A percentile compares a stretch with the other conserved stretches of the same genome.
Evolutionary conservation across 2,888 invertebrate species (phyloP).

Genomic region (Sesia bembeciformis): DNA sequence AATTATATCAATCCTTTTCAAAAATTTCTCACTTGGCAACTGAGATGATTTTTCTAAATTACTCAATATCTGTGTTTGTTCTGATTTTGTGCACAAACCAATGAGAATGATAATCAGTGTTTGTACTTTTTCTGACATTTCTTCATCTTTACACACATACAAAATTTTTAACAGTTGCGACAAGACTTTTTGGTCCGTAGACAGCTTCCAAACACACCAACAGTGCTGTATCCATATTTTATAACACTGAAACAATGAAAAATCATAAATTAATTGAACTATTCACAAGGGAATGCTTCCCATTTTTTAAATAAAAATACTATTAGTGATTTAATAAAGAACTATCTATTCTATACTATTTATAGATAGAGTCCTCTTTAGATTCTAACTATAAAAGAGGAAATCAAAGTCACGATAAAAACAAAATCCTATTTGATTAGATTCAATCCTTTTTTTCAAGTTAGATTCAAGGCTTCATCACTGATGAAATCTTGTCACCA

Average conservation of each 20-base stretch:
- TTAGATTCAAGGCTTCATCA: no score
- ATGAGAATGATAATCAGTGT: constrained; percentile 39
- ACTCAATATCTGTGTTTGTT: constrained; percentile 6
- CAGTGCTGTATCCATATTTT: constrained; percentile 49
- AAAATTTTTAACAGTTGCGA: constrained; percentile 45
- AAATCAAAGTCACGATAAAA: no score
- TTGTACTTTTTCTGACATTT: constrained; percentile 24
- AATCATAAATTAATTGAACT: not conserved
- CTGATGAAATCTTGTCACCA: no score
- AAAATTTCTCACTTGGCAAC: constrained; percentile 20
- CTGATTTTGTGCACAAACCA: constrained; percentile 5
- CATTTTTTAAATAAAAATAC: no score
- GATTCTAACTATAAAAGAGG: no score
- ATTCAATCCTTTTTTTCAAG: no score
- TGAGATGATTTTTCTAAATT: constrained; percentile 21
- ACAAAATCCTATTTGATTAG: no score
- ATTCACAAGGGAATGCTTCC: no score
- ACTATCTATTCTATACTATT: no score
- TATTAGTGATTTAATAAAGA: no score
- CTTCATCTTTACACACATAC: constrained; percentile 31
- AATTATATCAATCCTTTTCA: constrained; percentile 29
- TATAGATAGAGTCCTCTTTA: no score
- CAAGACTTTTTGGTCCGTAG: constrained; percentile 35
- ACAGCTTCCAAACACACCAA: constrained; percentile 49
- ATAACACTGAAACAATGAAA: constrained; percentile 38